phyloP scores from a whole-genome alignment of 2,888 invertebrate genomes.

The Dasypogon diadema region DNA sequence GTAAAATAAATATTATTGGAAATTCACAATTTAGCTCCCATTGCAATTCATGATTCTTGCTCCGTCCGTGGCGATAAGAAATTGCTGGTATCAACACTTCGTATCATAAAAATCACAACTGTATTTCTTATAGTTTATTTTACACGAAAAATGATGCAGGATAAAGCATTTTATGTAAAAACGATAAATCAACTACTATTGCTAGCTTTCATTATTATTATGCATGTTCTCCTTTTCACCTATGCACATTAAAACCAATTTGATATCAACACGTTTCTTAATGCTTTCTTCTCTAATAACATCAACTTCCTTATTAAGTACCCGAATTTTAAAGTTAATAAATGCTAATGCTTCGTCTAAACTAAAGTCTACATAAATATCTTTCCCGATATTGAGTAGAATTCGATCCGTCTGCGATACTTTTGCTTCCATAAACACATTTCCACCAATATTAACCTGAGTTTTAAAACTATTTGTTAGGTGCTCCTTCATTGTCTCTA shows the following conservation, averaged over 20 bases:
- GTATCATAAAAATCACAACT: no score
- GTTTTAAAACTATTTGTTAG: slow-evolving; percentile 74
- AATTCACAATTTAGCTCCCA: no score
- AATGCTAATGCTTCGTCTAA: slow-evolving; percentile 78
- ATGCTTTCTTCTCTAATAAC: slow-evolving; percentile 76
- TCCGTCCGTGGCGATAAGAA: no score
- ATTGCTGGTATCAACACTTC: no score
- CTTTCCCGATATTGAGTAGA: slow-evolving; percentile 80
- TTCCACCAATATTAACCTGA: slow-evolving; percentile 85
- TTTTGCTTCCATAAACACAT: slow-evolving; percentile 84
- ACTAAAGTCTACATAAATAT: slow-evolving; percentile 80
- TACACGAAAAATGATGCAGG: no score
- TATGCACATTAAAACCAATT: slow-evolving; percentile 79
- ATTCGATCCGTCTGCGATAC: slow-evolving; percentile 77
- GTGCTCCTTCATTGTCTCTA: slow-evolving; percentile 74
- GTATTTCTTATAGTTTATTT: no score
- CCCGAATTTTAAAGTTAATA: slow-evolving; percentile 76
- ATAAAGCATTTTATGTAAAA: no score
- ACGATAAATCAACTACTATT: background rate
- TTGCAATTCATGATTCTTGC: no score
- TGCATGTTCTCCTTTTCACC: slow-evolving; percentile 71
- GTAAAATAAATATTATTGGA: no score
- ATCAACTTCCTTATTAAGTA: slow-evolving; percentile 74
- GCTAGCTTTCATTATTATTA: background rate
- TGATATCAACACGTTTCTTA: slow-evolving; percentile 82